phyloP scores from a whole-genome alignment of 2,113 vertebrate species.

The Ceratotherium simum region DNA sequence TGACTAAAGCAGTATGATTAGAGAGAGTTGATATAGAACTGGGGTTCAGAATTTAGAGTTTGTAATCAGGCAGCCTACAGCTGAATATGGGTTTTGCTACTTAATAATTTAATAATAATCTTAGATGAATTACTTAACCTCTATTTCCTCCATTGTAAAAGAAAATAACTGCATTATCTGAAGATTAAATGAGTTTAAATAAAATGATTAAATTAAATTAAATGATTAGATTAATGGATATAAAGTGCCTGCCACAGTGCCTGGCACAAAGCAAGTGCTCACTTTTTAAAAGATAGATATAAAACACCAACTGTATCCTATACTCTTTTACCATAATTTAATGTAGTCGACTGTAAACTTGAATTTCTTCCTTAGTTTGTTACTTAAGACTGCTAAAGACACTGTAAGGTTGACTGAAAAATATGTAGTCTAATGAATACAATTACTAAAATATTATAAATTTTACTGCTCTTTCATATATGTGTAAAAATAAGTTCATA shows the following conservation, averaged over 20 bases:
- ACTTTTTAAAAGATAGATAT: slow-evolving; percentile 6
- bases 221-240: not conserved
- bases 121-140: not conserved
- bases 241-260: not conserved
- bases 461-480: not conserved
- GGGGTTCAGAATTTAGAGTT: slow-evolving; percentile 8
- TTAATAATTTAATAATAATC: not conserved
- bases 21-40: not conserved
- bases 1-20: not conserved
- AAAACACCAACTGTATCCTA: not conserved
- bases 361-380: not conserved
- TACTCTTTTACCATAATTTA: not conserved
- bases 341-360: not conserved
- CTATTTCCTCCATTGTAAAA: not conserved
- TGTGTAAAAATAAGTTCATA: not conserved
- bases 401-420: not conserved
- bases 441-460: not conserved
- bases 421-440: not conserved
- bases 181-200: not conserved
- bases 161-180: not conserved
- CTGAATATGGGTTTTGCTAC: not conserved
- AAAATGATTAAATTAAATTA: too few relatives aligned
- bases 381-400: not conserved
- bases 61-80: not conserved
- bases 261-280: not conserved